phyloP scores from a whole-genome alignment of 1,140 invertebrate genomes.

The Cardiocondyla obscurior region DNA sequence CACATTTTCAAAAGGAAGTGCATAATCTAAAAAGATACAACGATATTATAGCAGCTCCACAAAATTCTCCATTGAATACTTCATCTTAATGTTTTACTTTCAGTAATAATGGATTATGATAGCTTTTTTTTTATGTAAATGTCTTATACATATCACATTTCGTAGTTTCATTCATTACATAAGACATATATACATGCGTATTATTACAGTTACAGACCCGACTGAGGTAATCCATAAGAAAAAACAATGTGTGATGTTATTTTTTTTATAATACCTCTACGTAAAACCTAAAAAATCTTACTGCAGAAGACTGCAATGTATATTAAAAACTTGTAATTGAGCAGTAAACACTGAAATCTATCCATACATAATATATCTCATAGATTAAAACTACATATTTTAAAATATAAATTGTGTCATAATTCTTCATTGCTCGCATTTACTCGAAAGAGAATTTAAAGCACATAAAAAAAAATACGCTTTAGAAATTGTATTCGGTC shows the following conservation, averaged over 20 bases:
- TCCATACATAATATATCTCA: neutral
- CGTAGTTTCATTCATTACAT: neutral
- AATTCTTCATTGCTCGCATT: neutral
- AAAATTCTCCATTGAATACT: conserved; percentile 18
- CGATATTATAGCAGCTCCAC: conserved; percentile 1
- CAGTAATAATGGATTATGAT: conserved; percentile 5
- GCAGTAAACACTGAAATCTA: conserved; percentile 26
- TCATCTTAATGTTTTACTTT: neutral
- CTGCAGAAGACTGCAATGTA: conserved; percentile 1
- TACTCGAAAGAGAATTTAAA: conserved; percentile 4
- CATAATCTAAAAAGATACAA: conserved; percentile 62
- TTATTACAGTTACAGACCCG: conserved; percentile 13
- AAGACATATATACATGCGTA: neutral
- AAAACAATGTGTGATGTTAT: neutral
- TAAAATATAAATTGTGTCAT: neutral
- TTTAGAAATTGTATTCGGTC: neutral
- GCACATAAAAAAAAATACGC: neutral
- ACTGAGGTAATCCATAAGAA: conserved; percentile 4
- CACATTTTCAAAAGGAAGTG: conserved; percentile 64
- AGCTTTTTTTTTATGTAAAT: neutral
- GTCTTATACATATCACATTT: conserved; percentile 27
- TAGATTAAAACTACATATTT: conserved; percentile 5
- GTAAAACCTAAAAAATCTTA: conserved; percentile 2
- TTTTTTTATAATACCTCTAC: neutral
- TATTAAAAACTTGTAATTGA: neutral